Base-by-base conservation (phyloP, 37 sponge, comb jelly and placozoan genomes). In the Oscarella lobularis region DNA sequence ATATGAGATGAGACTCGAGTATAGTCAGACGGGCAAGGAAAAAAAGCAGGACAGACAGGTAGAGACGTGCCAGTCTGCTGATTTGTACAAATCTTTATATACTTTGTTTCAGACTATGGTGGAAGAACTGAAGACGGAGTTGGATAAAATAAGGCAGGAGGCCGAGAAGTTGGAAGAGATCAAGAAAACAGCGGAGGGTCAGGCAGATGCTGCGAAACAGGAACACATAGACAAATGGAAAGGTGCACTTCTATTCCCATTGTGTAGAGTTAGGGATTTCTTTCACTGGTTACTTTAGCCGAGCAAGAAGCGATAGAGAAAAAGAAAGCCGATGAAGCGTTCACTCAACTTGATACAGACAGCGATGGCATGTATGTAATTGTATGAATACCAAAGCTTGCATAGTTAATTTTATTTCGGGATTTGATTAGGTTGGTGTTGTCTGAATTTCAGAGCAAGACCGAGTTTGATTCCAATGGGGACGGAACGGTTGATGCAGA, bases 141-240 rank as follows among this genome's bases (percentile, higher is more conserved):
- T n/a, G n/a, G n/a, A n/a, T n/a, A n/a, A n/a, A n/a, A n/a, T n/a
- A n/a, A n/a, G n/a, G n/a, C n/a, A n/a, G n/a, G n/a, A n/a, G n/a
- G n/a, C n/a, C n/a, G n/a, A n/a, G n/a, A n/a, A n/a, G n/a, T n/a
- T n/a, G n/a, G n/a, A n/a, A n/a, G 78, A 75, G 36, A 79, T 74
- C 3, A 96, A 85, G 66, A 82, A 87, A 1, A 78, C 77, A 40
- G 97, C 90, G 2, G 92, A 96, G 69, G 84, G 78, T 30, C 85
- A 87, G 5, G 96, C 83, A 27, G 84, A 79, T 38, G 82, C 38
- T 72, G 88, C 88, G 1, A 90, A 89, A 67, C 87, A 96, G 3
- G 85, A 67, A 55, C 85, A 87, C 33, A 73, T 65, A 2, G 40
- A 55, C 33, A 68, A 71, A 54, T 68, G 32, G 60, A 70, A 39